Base-by-base conservation (phyloP, 2,888 invertebrate genomes). In the Morpho achilles region DNA sequence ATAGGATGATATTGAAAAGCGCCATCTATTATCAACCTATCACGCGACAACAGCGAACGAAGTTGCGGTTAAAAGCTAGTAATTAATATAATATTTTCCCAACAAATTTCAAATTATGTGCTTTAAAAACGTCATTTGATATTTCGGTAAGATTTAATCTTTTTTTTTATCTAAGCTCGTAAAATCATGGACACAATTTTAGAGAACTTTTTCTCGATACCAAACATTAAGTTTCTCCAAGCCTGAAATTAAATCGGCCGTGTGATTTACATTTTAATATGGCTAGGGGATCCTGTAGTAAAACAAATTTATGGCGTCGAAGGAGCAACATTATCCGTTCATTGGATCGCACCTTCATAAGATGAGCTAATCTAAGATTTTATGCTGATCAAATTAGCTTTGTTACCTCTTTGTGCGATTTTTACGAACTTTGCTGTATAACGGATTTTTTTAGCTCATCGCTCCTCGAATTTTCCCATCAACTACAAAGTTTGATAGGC, bases 261-360 rank as follows among this genome's bases (percentile, higher is more conserved):
- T 86, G 84, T 87, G 84, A 88, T 87, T 88, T 87, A 87, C 87
- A 87, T 88, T 87, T 88, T 87, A 87, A 88, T 87, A 88, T 85
- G 81, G 79, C 74, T 72, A 83, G 87, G 84, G 84, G 81, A 81
- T 77, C 80, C 87, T 87, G 86, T 78, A 32, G 32, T 32, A 81
- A 84, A 81, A 79, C 73, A 76, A 80, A 87, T 87, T 87, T 86
- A 86, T 84, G 76, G 79, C 82, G 84, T 84, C 82, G 84, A 82
- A 78, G 76, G 72, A 74, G 75, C 73, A 73, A 72, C 75, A 77
- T 76, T 77, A 77, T 70, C 72, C 75, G 70, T 72, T 74, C 75
- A 73, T 73, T 75, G 68, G 58, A 60, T 69, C 67, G 65, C 71
- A 67, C 63, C 61, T 64, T 63, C 58, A 66, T 59, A 59, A 61